Evolutionary conservation across 2,113 vertebrate species (phyloP), one percentile per base, ranked within the genome.

Genomic region (Propithecus coquereli): DNA sequence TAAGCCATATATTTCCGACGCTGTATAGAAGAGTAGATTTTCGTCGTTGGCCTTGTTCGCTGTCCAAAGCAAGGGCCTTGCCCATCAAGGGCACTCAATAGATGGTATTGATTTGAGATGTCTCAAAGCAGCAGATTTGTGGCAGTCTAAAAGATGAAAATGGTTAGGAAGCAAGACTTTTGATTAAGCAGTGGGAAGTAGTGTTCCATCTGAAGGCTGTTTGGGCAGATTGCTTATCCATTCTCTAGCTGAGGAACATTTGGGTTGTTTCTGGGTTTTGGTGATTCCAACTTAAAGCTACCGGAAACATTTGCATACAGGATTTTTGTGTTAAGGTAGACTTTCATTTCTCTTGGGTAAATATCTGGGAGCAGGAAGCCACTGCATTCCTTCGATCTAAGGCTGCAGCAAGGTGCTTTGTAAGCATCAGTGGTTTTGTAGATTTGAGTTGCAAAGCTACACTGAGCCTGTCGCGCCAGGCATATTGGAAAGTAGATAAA

Each of bases 371-470:
- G 32, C 17, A 4, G 37, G 47, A 85, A 37, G 52, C 30, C 17
- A 5, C n/a, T 13, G 1, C 18, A 1, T n/a, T 13, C 22, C 23
- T 59, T 25, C 30, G 0, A 1, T 22, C 4, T 57, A 11, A 1
- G 6, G 7, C 16, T 27, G 43, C 30, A 14, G n/a, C 30, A 4
- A 18, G 61, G 27, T 47, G 0, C 11, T 40, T 57, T 7, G 0
- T 30, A 16, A 10, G 18, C 25, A 1, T 34, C 13, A 3, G 1
- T 40, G 50, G 10, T 8, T 73, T 12, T 5, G 1, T 7, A 43
- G 68, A 30, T n/a, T 18, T 10, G 18, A 25, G 30, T 9, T 22
- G 13, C 17, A 4, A 32, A 13, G 52, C 70, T 23, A 5, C 59
- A 23, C 1, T 22, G 52, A 83, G 14, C 34, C 30, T 16, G 5